Evolutionary conservation across 1,140 invertebrate species (phyloP).

Genomic region (Drosophila pandora): DNA sequence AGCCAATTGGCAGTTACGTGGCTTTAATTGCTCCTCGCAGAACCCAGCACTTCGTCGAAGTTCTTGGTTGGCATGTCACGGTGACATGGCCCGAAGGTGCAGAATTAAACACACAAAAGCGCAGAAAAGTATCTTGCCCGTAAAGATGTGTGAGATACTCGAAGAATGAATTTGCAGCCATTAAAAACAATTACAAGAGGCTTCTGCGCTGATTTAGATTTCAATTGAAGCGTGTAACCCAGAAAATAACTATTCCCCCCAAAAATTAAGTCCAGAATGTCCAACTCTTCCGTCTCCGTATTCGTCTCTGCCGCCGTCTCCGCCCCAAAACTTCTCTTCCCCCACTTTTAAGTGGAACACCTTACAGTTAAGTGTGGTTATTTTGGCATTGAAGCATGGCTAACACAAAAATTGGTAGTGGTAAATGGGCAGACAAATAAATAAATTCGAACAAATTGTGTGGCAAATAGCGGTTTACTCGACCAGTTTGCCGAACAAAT

Average conservation of each 20-base stretch:
- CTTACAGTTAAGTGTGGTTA: constrained; percentile 57
- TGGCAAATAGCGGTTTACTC: constrained; percentile 63
- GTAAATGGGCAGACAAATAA: constrained; percentile 70
- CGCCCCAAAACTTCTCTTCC: not conserved
- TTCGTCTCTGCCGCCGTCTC: constrained; percentile 3
- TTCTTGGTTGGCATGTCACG: constrained; percentile 56
- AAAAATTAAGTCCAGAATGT: constrained; percentile 48
- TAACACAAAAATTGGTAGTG: constrained; percentile 58
- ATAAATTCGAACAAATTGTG: constrained; percentile 71
- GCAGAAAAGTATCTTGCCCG: not conserved
- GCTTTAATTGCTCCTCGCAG: constrained; percentile 57
- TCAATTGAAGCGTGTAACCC: constrained; percentile 57
- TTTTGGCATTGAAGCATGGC: constrained; percentile 46
- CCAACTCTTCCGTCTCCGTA: constrained; percentile 15
- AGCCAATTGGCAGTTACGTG: constrained; percentile 72
- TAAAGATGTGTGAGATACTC: not conserved
- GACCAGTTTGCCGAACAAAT: constrained; percentile 52
- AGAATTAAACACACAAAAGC: constrained; percentile 23
- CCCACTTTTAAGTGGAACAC: constrained; percentile 58
- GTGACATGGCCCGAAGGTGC: constrained; percentile 57
- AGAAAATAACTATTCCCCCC: constrained; percentile 16
- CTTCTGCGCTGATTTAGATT: constrained; percentile 49
- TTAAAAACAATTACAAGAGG: constrained; percentile 72
- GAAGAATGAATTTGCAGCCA: constrained; percentile 40
- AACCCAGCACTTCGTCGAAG: constrained; percentile 16